These are phyloP conservation scores for Atopsyche davidsoni DNA, from an alignment of 1,140 invertebrate genomes.

Conservation along the genomic window DNA sequence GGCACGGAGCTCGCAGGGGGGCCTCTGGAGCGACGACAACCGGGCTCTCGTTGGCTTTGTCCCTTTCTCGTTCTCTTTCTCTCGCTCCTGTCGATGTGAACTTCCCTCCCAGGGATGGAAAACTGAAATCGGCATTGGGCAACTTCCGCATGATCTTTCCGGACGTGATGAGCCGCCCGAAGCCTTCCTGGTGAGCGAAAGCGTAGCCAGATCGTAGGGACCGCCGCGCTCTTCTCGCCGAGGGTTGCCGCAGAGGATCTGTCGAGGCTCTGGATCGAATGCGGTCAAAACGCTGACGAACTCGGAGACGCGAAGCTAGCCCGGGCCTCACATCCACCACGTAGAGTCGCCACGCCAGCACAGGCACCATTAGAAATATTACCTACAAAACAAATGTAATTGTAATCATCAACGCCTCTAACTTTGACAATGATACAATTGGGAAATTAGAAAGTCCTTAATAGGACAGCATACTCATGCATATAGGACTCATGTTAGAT, in stretches of 20 bases:
- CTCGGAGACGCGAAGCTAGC: constrained; percentile 82
- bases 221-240: constrained; percentile 75
- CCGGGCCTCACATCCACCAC: constrained; percentile 84
- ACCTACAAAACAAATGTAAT: constrained; percentile 67
- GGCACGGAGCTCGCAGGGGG: constrained; percentile 51
- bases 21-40: constrained; percentile 40
- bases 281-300: constrained; percentile 64
- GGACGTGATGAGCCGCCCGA: constrained; percentile 94
- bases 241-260: constrained; percentile 75
- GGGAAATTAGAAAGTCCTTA: neutral
- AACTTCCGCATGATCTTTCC: constrained; percentile 93
- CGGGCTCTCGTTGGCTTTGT: constrained; percentile 32
- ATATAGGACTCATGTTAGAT: too few species aligned
- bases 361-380: constrained; percentile 77
- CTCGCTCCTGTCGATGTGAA: constrained; percentile 34
- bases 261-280: constrained; percentile 56
- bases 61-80: constrained; percentile 36
- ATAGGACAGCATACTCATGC: too few species aligned
- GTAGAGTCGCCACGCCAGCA: constrained; percentile 91
- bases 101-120: constrained; percentile 45
- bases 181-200: constrained; percentile 96
- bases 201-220: constrained; percentile 96
- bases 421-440: neutral
- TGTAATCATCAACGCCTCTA: neutral
- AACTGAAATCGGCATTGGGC: constrained; percentile 57